Evolutionary conservation across 2,797 vertebrate species (phyloP), one percentile per base, ranked within the genome.

Genomic region (Pseudotriccus pelzelni): DNA sequence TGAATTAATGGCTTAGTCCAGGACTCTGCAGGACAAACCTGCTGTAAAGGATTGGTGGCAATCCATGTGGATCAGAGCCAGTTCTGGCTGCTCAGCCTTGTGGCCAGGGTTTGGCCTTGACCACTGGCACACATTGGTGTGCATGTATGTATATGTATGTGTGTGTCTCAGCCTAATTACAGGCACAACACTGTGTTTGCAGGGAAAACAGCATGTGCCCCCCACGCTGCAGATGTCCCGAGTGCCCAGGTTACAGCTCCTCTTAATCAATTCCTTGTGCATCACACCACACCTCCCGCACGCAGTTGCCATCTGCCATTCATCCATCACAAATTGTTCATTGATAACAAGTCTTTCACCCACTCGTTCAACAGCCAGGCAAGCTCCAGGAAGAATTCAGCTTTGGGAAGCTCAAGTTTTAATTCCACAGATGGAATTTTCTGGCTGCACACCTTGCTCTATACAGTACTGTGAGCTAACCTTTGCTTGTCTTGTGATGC

Each of bases 271-370:
- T 34, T 24, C 36, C 49, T 56, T 52, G 68, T 63, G 60, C 36
- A 47, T n/a, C 62, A 30, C 2, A 20, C 14, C 21, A 3, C 8
- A 34, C 12, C 43, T 89, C 58, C 70, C 30, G 53, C 58, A 41
- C 16, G 12, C 44, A 4, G 28, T 15, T 27, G 19, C 67, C 70
- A 58, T 23, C 82, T 93, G 63, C 74, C 41, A 18, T 64, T 63
- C 43, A 32, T 49, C 63, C 37, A 0, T 19, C 47, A 36, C 2
- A 5, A 74, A 69, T 20, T 0, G 2, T 34, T 67, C 21, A 34
- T 34, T 44, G 50, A 74, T 14, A 25, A 25, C 2, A 46, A 77
- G 17, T 11, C 17, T 82, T 74, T 70, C 14, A 39, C 37, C n/a
- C 4, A 0, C 32, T 50, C 27, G 25, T 3, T 76, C 20, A 73